Evolutionary conservation across 2,797 vertebrate species (phyloP).

Genomic region (Hafferia zeledoni): DNA sequence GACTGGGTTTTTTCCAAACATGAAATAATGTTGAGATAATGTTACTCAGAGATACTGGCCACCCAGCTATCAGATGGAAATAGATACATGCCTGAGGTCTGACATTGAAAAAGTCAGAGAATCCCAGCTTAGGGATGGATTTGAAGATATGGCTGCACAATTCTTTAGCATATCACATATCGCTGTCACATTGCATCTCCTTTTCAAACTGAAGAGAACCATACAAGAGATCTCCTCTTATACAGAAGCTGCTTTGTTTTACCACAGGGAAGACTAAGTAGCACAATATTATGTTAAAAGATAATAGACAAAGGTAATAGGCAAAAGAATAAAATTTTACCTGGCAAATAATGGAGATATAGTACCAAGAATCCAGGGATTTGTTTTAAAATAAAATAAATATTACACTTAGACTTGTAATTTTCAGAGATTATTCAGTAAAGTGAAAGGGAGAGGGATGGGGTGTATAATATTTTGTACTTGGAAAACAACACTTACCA

Average conservation of each 20-base stretch:
- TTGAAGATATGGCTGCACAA: background rate
- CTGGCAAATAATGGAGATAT: background rate
- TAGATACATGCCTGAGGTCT: background rate
- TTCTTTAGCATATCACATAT: background rate
- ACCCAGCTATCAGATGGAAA: background rate
- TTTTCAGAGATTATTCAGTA: background rate
- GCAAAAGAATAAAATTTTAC: background rate
- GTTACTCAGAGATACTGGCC: background rate
- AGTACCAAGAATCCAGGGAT: background rate
- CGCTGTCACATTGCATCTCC: background rate
- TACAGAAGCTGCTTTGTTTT: background rate
- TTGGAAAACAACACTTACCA: background rate
- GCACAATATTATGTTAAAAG: background rate
- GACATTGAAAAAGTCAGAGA: background rate
- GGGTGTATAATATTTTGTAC: background rate
- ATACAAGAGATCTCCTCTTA: background rate
- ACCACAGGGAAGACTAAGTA: background rate
- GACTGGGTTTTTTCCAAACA: background rate
- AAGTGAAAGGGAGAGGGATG: background rate
- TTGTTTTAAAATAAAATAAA: background rate
- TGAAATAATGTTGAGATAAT: background rate
- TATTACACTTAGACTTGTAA: background rate
- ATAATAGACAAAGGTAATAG: background rate
- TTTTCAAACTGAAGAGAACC: background rate
- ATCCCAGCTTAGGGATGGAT: background rate